These are phyloP conservation scores for Meda fulgida DNA, from an alignment of 2,797 vertebrate genomes.

Conservation along the genomic window DNA sequence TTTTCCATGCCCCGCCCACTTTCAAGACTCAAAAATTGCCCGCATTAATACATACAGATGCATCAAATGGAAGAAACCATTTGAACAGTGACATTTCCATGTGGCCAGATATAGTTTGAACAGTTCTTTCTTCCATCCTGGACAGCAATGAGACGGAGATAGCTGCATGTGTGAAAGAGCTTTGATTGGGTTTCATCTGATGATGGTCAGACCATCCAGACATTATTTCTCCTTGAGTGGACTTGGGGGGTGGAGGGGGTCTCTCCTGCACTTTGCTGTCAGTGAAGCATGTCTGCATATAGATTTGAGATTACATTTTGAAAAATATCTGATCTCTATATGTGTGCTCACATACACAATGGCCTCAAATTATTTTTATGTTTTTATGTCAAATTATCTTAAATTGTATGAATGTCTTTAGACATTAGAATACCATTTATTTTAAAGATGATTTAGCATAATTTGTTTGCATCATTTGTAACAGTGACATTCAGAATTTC, in stretches of 20 bases:
- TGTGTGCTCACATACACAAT: background rate
- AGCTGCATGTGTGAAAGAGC: slow-evolving; percentile 27
- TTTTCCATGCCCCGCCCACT: slow-evolving; percentile 27
- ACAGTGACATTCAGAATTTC: background rate
- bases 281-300: slow-evolving; percentile 44
- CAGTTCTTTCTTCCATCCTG: background rate
- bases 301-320: slow-evolving; percentile 39
- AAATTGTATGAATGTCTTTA: background rate
- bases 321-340: background rate
- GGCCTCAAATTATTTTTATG: background rate
- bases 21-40: background rate
- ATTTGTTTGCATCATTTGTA: background rate
- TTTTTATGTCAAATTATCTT: no score
- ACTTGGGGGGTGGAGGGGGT: background rate
- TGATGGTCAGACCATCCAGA: slow-evolving; percentile 8
- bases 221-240: slow-evolving; percentile 25
- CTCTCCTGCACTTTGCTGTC: slow-evolving; percentile 12
- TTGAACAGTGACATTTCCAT: slow-evolving; percentile 15
- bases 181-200: slow-evolving; percentile 42
- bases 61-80: slow-evolving; percentile 1
- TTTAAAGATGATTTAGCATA: background rate
- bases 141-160: slow-evolving; percentile 24
- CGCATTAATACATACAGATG: background rate
- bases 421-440: background rate
- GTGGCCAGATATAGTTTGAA: slow-evolving; percentile 14